These are phyloP conservation scores for Patiria miniata DNA, from an alignment of 35 echinoderm and acorn worm species.

Conservation along the genomic window DNA sequence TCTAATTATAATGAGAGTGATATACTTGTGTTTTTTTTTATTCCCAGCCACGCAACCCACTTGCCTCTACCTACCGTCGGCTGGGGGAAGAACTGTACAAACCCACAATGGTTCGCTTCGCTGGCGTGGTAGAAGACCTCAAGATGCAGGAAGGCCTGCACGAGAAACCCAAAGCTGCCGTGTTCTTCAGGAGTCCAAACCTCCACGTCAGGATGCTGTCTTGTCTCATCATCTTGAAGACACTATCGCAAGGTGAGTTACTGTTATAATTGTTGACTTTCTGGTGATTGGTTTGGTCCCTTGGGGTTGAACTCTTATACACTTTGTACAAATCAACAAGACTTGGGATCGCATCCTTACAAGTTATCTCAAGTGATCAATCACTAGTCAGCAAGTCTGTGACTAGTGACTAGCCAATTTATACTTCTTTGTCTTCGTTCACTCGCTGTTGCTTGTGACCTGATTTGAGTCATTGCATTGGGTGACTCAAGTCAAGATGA, in stretches of 20 bases:
- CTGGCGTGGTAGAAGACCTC: neutral
- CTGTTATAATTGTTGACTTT: no score
- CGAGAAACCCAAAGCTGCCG: slow-evolving; percentile 65
- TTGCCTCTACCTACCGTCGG: slow-evolving; percentile 85
- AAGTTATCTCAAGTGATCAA: no score
- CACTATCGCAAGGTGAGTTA: slow-evolving; percentile 80
- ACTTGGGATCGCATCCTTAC: no score
- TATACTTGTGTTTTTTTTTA: neutral
- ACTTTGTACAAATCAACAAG: no score
- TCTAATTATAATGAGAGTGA: neutral
- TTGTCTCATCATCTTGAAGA: slow-evolving; percentile 85
- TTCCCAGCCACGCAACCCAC: slow-evolving; percentile 45
- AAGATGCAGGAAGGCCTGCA: neutral
- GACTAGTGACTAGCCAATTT: no score
- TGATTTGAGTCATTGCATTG: no score
- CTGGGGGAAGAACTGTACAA: slow-evolving; percentile 90
- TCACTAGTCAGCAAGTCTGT: no score
- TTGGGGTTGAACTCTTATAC: no score
- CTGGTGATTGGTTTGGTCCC: no score
- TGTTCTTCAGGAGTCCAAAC: slow-evolving; percentile 90
- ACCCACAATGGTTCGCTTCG: slow-evolving; percentile 54
- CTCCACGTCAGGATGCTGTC: slow-evolving; percentile 87
- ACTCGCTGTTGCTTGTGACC: no score
- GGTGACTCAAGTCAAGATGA: no score
- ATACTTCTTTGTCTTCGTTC: no score